Evolutionary conservation across 2,888 invertebrate species (phyloP).

Genomic region (Latrodectus hesperus): DNA sequence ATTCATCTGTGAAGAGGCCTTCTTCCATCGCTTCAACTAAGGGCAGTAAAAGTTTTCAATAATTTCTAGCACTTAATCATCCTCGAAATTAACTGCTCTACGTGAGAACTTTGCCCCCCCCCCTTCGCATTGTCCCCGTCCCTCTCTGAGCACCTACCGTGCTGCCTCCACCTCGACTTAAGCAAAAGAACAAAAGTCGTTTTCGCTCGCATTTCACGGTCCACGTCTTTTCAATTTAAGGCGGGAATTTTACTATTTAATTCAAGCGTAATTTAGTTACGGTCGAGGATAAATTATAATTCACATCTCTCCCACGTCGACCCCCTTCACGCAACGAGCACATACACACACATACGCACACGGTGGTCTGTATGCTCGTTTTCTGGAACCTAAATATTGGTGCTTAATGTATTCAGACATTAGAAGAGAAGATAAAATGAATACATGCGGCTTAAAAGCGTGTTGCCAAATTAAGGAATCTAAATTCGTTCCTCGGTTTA

Average conservation of each 20-base stretch:
- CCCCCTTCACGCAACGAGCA: not conserved
- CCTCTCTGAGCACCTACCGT: not conserved
- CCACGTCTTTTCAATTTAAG: conserved; percentile 63
- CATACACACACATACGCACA: not conserved
- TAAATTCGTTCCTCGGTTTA: not conserved
- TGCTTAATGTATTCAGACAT: conserved; percentile 19
- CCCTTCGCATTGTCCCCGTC: not conserved
- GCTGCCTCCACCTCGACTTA: not conserved
- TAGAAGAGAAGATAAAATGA: conserved; percentile 3
- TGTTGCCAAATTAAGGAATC: conserved; percentile 5
- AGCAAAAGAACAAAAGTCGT: conserved; percentile 64
- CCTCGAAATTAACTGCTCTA: conserved; percentile 63
- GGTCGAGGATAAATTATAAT: conserved; percentile 55
- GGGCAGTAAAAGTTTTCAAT: conserved; percentile 68
- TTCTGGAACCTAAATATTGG: conserved; percentile 23
- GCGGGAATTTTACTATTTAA: conserved; percentile 60
- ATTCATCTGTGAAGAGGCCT: conserved; percentile 59
- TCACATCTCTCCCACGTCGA: conserved; percentile 15
- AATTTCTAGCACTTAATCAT: conserved; percentile 68
- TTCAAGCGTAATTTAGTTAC: conserved; percentile 63
- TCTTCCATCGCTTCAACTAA: not conserved
- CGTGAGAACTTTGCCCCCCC: conserved; percentile 10
- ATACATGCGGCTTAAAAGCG: not conserved
- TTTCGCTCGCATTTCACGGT: conserved; percentile 51
- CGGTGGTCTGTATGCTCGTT: not conserved